phyloP scores from a whole-genome alignment of 2,797 vertebrate species.

The Sarcoramphus papa region DNA sequence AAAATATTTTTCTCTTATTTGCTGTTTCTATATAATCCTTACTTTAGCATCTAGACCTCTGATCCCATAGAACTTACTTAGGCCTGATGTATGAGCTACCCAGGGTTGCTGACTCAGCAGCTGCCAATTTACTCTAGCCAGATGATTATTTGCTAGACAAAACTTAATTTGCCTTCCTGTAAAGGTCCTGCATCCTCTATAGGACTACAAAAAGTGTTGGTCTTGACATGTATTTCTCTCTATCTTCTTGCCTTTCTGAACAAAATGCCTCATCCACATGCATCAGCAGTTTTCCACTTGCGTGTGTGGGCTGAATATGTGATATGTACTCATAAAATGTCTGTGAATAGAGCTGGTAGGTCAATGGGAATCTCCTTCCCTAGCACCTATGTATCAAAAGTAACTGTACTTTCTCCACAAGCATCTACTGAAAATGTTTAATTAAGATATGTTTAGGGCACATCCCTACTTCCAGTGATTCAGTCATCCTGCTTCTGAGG shows the following conservation, averaged over 20 bases:
- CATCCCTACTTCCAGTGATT: neutral
- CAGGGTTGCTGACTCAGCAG: neutral
- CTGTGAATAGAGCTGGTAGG: neutral
- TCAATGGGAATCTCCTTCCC: neutral
- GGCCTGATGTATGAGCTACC: neutral
- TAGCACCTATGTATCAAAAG: neutral
- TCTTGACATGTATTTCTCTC: neutral
- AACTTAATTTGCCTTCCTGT: neutral
- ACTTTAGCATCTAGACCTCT: neutral
- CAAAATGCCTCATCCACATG: neutral
- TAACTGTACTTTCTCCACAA: neutral
- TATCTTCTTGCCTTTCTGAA: neutral
- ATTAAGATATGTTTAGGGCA: neutral
- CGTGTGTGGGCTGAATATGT: neutral
- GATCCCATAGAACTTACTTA: neutral
- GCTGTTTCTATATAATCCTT: neutral
- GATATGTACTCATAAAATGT: neutral
- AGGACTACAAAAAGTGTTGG: neutral
- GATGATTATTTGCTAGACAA: neutral
- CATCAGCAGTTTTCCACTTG: neutral
- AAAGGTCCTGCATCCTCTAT: neutral
- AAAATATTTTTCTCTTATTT: neutral
- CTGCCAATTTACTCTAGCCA: neutral
- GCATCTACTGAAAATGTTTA: neutral
- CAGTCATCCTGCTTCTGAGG: neutral